Evolutionary conservation across 2,888 invertebrate species (phyloP), one percentile per base, ranked within the genome.

Genomic region (Pelosia muscerda): DNA sequence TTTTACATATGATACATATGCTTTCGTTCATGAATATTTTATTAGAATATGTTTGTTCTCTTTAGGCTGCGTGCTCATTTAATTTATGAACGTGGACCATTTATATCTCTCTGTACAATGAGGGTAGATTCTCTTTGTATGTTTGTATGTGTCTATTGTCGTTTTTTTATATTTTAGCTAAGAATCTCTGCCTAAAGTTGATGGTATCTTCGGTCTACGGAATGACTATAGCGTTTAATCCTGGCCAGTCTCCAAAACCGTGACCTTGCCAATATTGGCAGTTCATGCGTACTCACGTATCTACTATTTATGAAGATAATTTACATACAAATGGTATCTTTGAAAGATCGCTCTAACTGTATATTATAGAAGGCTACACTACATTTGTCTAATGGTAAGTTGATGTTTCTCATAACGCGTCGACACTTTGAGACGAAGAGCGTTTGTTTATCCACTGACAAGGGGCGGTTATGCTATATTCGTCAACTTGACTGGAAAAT

Each of bases 171-270:
- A 53, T 78, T 82, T 81, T 84, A 82, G 71, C 76, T 76, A 83
- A 84, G 84, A 86, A 82, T 81, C 73, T 54, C 42, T 75, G 66
- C 67, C 65, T 72, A 76, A 71, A 72, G 63, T 79, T 78, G 83
- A 84, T 86, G 82, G 83, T 84, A 85, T 84, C 79, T 77, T 73
- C 70, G 49, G 75, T 79, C 78, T 77, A 73, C 70, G 57, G 75
- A 79, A 84, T 76, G 79, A 79, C 79, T 81, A 79, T 84, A 82
- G 82, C 82, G 73, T 82, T 78, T 82, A 74, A 75, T 81, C 75
- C 88, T 92, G 92, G 92, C 90, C 75, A 73, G 75, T 73, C 83
- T 92, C 93, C 92, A 93, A 90, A 84, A 77, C 76, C 74, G 75
- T 84, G 88, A 87, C 93, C 91, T 92, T 92, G 90, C 81, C 77